These are phyloP conservation scores for Mustelus asterias DNA, from an alignment of 2,113 vertebrate species.

Conservation along the genomic window DNA sequence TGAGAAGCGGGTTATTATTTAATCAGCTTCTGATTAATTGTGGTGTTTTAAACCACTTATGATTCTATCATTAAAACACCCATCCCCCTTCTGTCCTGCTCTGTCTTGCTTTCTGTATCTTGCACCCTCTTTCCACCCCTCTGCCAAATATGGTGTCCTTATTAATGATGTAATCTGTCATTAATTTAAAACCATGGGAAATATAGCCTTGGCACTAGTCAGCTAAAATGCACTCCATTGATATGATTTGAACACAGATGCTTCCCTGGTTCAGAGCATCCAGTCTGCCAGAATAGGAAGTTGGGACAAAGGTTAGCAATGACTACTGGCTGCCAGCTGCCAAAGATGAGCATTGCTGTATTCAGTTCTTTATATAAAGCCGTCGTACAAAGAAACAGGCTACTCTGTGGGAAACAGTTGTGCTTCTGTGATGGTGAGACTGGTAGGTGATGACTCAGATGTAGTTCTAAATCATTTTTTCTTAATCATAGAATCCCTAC, in stretches of 20 bases:
- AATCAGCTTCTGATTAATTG: neutral
- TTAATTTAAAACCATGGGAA: neutral
- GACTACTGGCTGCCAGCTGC: constrained; percentile 48
- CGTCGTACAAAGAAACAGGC: neutral
- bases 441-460: constrained; percentile 65
- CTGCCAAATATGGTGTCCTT: constrained; percentile 29
- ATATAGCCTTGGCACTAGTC: neutral
- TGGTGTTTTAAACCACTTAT: neutral
- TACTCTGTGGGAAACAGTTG: no score
- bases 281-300: neutral
- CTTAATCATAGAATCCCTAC: neutral
- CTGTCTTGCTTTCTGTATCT: neutral
- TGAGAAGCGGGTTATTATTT: neutral
- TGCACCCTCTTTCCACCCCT: neutral
- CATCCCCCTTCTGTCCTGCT: neutral
- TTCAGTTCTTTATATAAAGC: constrained; percentile 63
- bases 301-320: neutral
- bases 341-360: constrained; percentile 93
- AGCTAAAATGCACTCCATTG: neutral
- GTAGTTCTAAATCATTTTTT: neutral
- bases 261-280: neutral
- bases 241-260: neutral
- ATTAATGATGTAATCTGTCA: constrained; percentile 8
- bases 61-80: constrained; percentile 33
- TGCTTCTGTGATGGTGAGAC: constrained; percentile 68